phyloP scores from a whole-genome alignment of 30 jellyfish, hydroid and myxozoan species.

The Hydractinia symbiolongicarpus region DNA sequence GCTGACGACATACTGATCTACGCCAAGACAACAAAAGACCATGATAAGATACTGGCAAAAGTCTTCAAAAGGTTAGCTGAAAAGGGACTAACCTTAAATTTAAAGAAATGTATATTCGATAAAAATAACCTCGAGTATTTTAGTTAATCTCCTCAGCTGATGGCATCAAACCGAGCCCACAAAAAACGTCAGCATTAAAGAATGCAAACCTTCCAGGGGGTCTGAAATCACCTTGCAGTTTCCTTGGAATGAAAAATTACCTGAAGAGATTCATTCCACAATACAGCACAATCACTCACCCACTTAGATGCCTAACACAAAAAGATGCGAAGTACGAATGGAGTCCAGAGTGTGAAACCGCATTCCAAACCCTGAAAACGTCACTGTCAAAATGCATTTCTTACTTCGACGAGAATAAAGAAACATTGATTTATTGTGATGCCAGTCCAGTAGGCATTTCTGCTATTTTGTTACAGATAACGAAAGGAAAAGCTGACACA shows the following conservation, averaged over 20 bases:
- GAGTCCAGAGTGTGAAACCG: not conserved
- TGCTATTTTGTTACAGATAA: not conserved
- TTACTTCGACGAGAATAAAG: constrained; percentile 1
- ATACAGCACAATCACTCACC: constrained; percentile 8
- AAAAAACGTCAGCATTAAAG: too few species aligned
- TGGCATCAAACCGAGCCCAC: too few species aligned
- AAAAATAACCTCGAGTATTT: too few species aligned
- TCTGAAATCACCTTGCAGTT: not conserved
- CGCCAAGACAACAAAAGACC: too few species aligned
- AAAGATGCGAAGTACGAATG: constrained; percentile 7
- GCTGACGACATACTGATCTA: too few species aligned
- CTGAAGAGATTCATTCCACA: not conserved
- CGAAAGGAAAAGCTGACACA: not conserved
- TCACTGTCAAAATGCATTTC: not conserved
- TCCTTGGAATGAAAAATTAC: not conserved
- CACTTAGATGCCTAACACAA: not conserved
- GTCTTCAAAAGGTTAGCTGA: too few species aligned
- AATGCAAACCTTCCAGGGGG: not conserved
- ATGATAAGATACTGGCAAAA: too few species aligned
- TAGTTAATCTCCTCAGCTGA: too few species aligned
- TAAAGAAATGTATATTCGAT: too few species aligned
- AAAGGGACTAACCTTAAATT: too few species aligned
- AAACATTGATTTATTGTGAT: not conserved
- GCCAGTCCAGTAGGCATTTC: constrained; percentile 10
- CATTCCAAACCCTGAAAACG: not conserved